Conservation (phyloP, 2,888 invertebrate species). For the Operophtera brumata region DNA sequence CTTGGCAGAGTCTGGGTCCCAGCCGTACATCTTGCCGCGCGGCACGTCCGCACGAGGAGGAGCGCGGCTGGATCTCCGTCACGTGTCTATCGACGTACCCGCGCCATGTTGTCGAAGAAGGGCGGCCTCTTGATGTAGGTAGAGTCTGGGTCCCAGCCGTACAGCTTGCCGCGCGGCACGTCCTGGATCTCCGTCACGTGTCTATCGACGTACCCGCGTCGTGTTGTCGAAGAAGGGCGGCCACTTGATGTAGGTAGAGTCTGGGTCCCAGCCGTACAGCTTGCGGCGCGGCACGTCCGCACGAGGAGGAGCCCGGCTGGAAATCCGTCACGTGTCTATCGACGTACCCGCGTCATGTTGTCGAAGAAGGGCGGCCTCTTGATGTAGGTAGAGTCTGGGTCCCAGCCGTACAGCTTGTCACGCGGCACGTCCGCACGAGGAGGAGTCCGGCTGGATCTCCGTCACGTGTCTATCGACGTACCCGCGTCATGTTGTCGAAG, state of each 20-base stretch:
- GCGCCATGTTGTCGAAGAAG: conserved; percentile 93
- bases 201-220: conserved; percentile 85
- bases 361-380: conserved; percentile 98
- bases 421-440: conserved; percentile 92
- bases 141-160: conserved; percentile 94
- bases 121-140: conserved; percentile 98
- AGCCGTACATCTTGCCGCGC: conserved; percentile 91
- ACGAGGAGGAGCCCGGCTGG: conserved; percentile 90
- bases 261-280: conserved; percentile 94
- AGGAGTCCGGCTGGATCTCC: conserved; percentile 92
- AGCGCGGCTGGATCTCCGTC: conserved; percentile 90
- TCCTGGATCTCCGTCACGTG: too few relatives aligned
- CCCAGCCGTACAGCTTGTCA: conserved; percentile 95
- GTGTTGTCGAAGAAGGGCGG: conserved; percentile 97
- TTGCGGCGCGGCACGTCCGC: conserved; percentile 91
- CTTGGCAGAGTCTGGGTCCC: conserved; percentile 93
- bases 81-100: too few relatives aligned
- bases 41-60: conserved; percentile 91
- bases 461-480: too few relatives aligned
- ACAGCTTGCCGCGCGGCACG: conserved; percentile 90
- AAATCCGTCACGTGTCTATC: too few relatives aligned
- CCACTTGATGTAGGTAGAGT: conserved; percentile 96
- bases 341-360: conserved; percentile 86
- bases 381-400: conserved; percentile 94
- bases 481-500: conserved; percentile 91